Conservation (phyloP, 2,113 vertebrate genomes). For the Siniperca chuatsi region DNA sequence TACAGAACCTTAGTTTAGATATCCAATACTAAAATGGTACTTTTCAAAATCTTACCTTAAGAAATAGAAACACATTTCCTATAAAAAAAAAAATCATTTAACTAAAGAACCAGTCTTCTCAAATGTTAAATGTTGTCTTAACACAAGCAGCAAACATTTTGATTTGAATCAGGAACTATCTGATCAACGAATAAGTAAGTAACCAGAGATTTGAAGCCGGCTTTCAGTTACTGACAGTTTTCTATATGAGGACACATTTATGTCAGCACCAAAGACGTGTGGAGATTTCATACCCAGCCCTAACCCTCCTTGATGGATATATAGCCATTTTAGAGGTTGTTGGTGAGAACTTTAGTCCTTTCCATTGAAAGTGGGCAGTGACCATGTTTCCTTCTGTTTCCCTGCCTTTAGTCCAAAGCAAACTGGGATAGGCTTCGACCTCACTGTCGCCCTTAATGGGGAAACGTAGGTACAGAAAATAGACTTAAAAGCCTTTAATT, state of each 20-base stretch:
- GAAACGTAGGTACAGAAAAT: too few relatives aligned
- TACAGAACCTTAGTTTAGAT: background rate
- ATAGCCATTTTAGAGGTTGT: background rate
- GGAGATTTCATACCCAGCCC: background rate
- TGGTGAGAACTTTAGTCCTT: background rate
- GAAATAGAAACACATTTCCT: too few relatives aligned
- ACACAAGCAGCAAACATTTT: too few relatives aligned
- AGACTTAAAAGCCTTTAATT: background rate
- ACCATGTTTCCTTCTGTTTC: background rate
- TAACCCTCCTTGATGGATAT: background rate
- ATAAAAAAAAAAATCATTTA: background rate
- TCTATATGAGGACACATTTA: background rate
- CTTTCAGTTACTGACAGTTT: background rate
- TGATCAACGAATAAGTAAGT: background rate
- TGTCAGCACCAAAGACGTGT: too few relatives aligned
- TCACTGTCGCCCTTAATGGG: too few relatives aligned
- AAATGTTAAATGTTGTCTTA: too few relatives aligned
- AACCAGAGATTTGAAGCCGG: background rate
- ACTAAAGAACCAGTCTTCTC: background rate
- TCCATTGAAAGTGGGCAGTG: background rate
- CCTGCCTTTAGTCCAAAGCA: background rate
- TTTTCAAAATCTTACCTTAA: background rate
- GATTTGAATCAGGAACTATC: too few relatives aligned
- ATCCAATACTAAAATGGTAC: background rate
- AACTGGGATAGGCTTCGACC: background rate